Percentiles rank a stretch among this genome's conserved stretches.
Evolutionary conservation across 2,888 invertebrate species (phyloP).

Genomic region (Drosophila leonis): DNA sequence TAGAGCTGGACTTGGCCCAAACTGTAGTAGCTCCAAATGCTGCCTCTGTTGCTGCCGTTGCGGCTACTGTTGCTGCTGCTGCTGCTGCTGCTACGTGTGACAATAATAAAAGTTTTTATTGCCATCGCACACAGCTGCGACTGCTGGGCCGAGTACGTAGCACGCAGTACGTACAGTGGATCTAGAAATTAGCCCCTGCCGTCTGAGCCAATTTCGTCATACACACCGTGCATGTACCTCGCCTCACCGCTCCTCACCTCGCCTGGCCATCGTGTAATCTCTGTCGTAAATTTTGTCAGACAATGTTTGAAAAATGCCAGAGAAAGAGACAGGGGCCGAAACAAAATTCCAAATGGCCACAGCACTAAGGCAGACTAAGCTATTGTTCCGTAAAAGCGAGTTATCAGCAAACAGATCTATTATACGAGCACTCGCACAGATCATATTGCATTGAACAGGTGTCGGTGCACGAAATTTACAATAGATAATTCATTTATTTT

Average conservation of each 20-base stretch:
- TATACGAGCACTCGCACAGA: conserved; percentile 2
- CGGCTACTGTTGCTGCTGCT: conserved; percentile 45
- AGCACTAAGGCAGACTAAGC: not conserved
- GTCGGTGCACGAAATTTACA: not conserved
- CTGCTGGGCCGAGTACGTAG: conserved; percentile 4
- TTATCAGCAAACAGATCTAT: conserved; percentile 11
- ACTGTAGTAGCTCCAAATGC: conserved; percentile 28
- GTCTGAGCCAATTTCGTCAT: conserved; percentile 61
- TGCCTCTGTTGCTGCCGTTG: conserved; percentile 40
- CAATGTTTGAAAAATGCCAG: conserved; percentile 58
- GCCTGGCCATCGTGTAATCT: conserved; percentile 36
- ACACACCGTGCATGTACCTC: conserved; percentile 15
- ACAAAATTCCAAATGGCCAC: conserved; percentile 32
- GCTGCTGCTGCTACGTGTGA: conserved; percentile 72
- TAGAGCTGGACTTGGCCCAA: conserved; percentile 35
- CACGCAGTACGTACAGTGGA: conserved; percentile 43
- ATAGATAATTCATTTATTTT: conserved; percentile 6
- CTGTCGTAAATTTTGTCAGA: conserved; percentile 56
- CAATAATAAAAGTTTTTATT: conserved; percentile 83
- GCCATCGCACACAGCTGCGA: conserved; percentile 76
- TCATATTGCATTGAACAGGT: conserved; percentile 2
- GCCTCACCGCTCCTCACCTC: not conserved
- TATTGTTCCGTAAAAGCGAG: not conserved
- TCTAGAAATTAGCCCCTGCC: conserved; percentile 68
- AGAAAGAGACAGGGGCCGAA: not conserved